Conservation (phyloP, 2,113 vertebrate species). For the Suncus etruscus region DNA sequence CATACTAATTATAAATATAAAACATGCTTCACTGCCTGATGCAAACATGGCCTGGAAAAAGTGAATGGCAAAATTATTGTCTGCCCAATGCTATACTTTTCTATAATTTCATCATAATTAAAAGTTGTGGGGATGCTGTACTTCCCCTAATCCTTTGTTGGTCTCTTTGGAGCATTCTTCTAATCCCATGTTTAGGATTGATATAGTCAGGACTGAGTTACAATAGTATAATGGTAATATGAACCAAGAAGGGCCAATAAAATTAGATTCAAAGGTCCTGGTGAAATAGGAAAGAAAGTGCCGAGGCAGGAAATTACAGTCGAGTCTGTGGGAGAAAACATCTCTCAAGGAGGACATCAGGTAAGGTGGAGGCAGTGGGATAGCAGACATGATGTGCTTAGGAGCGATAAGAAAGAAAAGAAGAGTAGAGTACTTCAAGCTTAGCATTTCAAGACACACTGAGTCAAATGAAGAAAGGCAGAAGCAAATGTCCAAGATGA, state of each 20-base stretch:
- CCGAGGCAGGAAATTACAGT: background rate
- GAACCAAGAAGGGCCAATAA: slow-evolving; percentile 6
- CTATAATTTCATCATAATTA: slow-evolving; percentile 42
- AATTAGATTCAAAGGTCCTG: background rate
- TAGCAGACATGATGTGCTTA: background rate
- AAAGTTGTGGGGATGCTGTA: slow-evolving; percentile 23
- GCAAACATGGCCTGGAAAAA: slow-evolving; percentile 46
- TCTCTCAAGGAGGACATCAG: background rate
- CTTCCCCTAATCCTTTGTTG: background rate
- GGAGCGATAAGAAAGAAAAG: background rate
- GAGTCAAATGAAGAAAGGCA: background rate
- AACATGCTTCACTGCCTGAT: slow-evolving; percentile 48
- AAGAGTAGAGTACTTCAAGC: background rate
- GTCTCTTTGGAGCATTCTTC: slow-evolving; percentile 22
- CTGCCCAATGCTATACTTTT: slow-evolving; percentile 4
- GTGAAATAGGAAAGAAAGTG: background rate
- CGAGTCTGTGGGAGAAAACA: background rate
- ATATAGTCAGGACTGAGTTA: background rate
- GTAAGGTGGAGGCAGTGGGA: background rate
- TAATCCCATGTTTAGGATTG: background rate
- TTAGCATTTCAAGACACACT: background rate
- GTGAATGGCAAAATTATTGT: slow-evolving; percentile 3
- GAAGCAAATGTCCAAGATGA: background rate
- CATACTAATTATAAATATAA: slow-evolving; percentile 71
- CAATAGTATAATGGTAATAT: background rate